Base-by-base conservation (phyloP, 2,888 invertebrate species). In the Ennomos erosarius region DNA sequence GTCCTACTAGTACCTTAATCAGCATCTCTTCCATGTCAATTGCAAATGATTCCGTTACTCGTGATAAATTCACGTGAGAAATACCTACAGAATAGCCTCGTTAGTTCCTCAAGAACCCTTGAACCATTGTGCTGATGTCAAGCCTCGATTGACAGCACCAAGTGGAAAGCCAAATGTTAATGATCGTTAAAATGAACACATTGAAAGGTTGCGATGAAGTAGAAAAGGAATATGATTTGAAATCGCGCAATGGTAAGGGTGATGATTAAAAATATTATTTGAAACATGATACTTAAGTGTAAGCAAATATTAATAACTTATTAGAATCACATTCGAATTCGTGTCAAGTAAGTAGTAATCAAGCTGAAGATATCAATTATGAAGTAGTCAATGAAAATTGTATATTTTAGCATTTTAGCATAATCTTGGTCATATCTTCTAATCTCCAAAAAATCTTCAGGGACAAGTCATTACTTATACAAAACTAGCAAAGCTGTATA, bases 21-120 rank as follows among this genome's bases (percentile, higher is more conserved):
- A 59, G 50, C 51, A 35, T 54, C 13, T 40, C 49, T 70, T 62
- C 65, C 61, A 59, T 59, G 55, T 64, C 69, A 65, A 64, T 63
- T 51, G 64, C 62, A 55, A 62, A 45, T 59, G 44, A 59, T 12
- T 39, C 57, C 45, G 56, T 56, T 51, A 54, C 57, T 63, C 62
- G 68, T 68, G 70, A 83, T 80, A 81, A 78, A 82, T 88, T 88
- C 87, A 88, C 90, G 84, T 88, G 90, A 88, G 91, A 90, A 88
- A 85, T 79, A 80, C 82, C 77, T 60, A 87, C 82, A 88, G 88
- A 91, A 91, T 91, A 77, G 85, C 79, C 88, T 92, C 91, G 91
- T 92, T 92, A 91, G 88, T 86, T 84, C 82, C 69, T 80, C 81
- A 72, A 90, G 90, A 71, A 88, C 87, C 69, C 90, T 90, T 74